A percentile compares a stretch with the other conserved stretches of the same genome.
phyloP scores from a whole-genome alignment of 2,113 vertebrate species.

The Macrotis lagotis region DNA sequence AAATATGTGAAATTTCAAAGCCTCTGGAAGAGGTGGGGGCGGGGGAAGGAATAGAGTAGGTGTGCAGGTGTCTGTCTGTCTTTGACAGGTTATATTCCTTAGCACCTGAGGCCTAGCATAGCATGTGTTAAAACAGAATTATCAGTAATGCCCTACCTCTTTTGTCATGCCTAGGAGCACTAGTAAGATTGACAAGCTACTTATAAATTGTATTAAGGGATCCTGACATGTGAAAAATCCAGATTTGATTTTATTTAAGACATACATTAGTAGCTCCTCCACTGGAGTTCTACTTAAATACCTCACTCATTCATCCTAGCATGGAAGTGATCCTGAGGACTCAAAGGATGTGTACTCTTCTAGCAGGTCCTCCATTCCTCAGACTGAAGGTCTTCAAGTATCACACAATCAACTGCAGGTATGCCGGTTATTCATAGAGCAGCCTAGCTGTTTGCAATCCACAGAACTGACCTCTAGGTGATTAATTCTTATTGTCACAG shows the following conservation, averaged over 20 bases:
- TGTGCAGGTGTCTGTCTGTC: neutral
- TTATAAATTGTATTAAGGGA: neutral
- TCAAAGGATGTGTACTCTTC: neutral
- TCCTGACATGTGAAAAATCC: neutral
- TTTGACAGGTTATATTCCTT: neutral
- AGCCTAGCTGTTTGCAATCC: neutral
- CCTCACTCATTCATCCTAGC: neutral
- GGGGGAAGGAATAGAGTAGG: neutral
- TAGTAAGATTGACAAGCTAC: neutral
- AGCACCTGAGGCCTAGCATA: neutral
- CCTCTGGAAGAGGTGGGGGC: neutral
- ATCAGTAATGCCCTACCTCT: neutral
- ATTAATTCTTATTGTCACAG: neutral
- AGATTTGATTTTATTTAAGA: neutral
- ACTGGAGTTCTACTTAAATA: neutral
- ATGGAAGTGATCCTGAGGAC: neutral
- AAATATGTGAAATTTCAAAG: slow-evolving; percentile 3
- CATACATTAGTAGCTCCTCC: neutral
- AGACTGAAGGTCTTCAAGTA: neutral
- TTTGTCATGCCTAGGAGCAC: neutral
- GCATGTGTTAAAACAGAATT: neutral
- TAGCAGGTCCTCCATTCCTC: neutral
- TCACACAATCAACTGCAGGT: neutral
- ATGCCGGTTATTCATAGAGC: neutral
- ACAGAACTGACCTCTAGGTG: neutral